Evolutionary conservation across 2,888 invertebrate genomes (phyloP), one percentile per base, ranked within the genome.

Genomic region (Luffia ferchaultella): DNA sequence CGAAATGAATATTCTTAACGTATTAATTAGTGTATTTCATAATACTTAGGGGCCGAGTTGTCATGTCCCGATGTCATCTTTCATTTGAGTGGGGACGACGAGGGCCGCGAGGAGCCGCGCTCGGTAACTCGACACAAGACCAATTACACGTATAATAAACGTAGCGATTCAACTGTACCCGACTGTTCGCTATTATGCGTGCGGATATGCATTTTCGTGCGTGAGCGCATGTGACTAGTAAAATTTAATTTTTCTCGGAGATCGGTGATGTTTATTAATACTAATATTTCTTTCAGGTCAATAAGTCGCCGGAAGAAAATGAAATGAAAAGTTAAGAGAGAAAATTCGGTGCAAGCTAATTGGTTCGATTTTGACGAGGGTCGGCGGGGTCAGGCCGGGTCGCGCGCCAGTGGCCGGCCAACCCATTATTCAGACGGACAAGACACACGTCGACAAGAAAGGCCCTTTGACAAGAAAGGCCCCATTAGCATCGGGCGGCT

Each of bases 391-490:
- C 75, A 74, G 66, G 68, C 61, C 64, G 67, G 64, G 60, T 68
- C 63, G 42, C 48, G 53, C 58, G 49, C 19, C 49, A 20, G 49
- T 60, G 62, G 62, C 30, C 30, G 30, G 3, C 30, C n/a, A n/a
- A n/a, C n/a, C n/a, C n/a, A n/a, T n/a, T n/a, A n/a, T n/a, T n/a
- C n/a, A n/a, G n/a, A n/a, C n/a, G n/a, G n/a, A n/a, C n/a, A n/a
- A n/a, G n/a, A n/a, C n/a, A n/a, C 30, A 30, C 30, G 30, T 3
- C 30, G 30, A 12, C 30, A 12, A 3, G 30, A 3, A 12, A 3
- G 75, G 76, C 75, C 73, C 76, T 80, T 80, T 82, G 78, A 80
- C 79, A 77, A 76, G 67, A 73, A 76, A 75, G 73, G 70, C 71
- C 67, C 77, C 78, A 82, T 80, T 82, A 83, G 73, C 76, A 76